Percentiles rank a stretch among this genome's conserved stretches.
Evolutionary conservation across 2,888 invertebrate species (phyloP).

Genomic region (Agelastica alni): DNA sequence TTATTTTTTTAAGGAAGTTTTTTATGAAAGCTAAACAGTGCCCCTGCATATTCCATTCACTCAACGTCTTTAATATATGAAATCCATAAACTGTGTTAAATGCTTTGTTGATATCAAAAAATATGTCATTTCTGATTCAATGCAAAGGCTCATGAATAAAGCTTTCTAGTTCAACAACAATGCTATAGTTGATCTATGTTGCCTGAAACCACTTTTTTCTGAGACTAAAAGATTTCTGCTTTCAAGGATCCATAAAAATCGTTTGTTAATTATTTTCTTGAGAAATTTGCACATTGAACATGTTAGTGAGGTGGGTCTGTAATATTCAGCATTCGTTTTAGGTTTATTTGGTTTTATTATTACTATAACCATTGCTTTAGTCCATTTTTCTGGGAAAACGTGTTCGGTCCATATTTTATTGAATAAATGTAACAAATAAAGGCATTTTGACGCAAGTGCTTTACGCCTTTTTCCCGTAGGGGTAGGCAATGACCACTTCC

Average conservation of each 20-base stretch:
- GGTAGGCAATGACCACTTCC: no score
- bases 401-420: slow-evolving; percentile 5
- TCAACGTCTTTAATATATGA: no score
- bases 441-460: neutral
- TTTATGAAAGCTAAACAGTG: no score
- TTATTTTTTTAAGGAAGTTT: no score
- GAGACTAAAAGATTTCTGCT: neutral
- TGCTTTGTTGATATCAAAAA: no score
- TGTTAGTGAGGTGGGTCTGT: neutral
- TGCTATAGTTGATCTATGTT: no score
- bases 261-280: neutral
- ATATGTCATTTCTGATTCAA: no score
- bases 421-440: neutral
- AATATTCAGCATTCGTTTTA: neutral
- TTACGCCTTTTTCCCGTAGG: no score
- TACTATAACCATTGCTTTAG: neutral
- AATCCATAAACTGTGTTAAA: no score
- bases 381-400: neutral
- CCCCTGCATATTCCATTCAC: no score
- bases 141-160: no score
- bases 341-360: neutral
- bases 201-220: slow-evolving; percentile 1
- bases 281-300: neutral
- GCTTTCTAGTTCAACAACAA: no score
- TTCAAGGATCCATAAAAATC: neutral